Evolutionary conservation across 2,888 invertebrate genomes (phyloP).

Genomic region (Sarcophaga rosellei): DNA sequence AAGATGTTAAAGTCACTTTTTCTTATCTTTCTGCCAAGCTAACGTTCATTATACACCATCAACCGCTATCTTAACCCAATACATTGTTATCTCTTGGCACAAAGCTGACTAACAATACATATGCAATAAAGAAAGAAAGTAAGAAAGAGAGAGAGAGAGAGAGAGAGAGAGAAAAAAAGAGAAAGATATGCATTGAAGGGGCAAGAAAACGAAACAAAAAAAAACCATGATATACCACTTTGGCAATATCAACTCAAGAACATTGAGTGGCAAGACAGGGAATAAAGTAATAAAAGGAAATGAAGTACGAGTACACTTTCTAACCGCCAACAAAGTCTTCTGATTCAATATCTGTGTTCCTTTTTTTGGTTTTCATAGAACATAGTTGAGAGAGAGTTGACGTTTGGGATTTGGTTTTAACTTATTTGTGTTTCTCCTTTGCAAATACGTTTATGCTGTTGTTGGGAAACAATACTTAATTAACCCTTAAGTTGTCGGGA

Average conservation of each 20-base stretch:
- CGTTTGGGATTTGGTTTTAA: slow-evolving; percentile 35
- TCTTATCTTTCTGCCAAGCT: not conserved
- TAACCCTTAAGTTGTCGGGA: not conserved
- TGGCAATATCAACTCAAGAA: slow-evolving; percentile 27
- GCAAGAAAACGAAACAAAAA: not conserved
- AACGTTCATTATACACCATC: not conserved
- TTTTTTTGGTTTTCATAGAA: slow-evolving; percentile 14
- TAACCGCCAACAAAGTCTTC: slow-evolving; percentile 1
- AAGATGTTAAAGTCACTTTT: slow-evolving; percentile 37
- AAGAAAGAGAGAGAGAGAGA: not conserved
- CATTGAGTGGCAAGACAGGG: not conserved
- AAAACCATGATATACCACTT: slow-evolving; percentile 41
- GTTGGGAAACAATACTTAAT: slow-evolving; percentile 17
- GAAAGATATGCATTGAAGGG: not conserved
- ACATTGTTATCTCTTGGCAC: slow-evolving; percentile 30
- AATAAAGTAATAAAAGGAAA: slow-evolving; percentile 6
- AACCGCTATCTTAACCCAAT: slow-evolving; percentile 26
- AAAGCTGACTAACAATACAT: not conserved
- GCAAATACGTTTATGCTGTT: slow-evolving; percentile 29
- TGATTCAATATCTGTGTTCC: slow-evolving; percentile 23
- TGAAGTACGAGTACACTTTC: not conserved
- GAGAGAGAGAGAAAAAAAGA: not conserved
- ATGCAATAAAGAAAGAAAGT: not conserved
- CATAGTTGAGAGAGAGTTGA: slow-evolving; percentile 17
- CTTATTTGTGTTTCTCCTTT: slow-evolving; percentile 19